Evolutionary conservation across 2,888 invertebrate genomes (phyloP).

Genomic region (Dicyrtoma fusca): DNA sequence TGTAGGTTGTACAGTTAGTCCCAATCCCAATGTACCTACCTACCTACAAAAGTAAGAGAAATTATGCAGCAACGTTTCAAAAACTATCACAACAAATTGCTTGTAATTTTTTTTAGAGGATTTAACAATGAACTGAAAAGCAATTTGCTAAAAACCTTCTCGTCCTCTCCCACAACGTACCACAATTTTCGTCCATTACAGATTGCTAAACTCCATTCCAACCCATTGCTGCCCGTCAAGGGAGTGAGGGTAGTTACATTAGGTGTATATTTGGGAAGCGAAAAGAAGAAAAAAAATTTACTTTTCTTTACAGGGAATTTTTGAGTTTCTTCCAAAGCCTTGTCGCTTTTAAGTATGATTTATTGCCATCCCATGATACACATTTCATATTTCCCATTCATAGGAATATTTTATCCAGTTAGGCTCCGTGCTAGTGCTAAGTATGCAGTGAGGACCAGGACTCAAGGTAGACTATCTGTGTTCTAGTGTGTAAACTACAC

Average conservation of each 20-base stretch:
- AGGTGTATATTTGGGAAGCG: neutral
- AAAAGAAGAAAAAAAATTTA: constrained; percentile 17
- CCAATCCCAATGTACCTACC: no score
- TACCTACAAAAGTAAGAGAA: neutral
- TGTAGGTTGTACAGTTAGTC: no score
- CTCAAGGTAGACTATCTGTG: neutral
- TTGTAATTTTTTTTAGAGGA: no score
- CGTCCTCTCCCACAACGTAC: neutral
- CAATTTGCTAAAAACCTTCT: constrained; percentile 33
- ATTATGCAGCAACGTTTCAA: neutral
- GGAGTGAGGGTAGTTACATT: neutral
- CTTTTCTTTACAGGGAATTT: constrained; percentile 28
- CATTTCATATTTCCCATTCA: constrained; percentile 22
- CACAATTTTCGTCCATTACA: neutral
- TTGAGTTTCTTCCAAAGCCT: constrained; percentile 29
- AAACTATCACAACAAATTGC: neutral
- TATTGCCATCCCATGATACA: constrained; percentile 23
- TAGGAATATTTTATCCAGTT: neutral
- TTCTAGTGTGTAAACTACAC: no score
- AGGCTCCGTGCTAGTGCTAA: neutral
- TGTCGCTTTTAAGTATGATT: constrained; percentile 35
- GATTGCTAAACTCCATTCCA: neutral
- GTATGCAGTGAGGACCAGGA: neutral
- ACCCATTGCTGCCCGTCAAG: neutral
- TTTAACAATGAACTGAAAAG: neutral